phyloP scores from a whole-genome alignment of 2,113 vertebrate species.

The Herpailurus yagouaroundi region DNA sequence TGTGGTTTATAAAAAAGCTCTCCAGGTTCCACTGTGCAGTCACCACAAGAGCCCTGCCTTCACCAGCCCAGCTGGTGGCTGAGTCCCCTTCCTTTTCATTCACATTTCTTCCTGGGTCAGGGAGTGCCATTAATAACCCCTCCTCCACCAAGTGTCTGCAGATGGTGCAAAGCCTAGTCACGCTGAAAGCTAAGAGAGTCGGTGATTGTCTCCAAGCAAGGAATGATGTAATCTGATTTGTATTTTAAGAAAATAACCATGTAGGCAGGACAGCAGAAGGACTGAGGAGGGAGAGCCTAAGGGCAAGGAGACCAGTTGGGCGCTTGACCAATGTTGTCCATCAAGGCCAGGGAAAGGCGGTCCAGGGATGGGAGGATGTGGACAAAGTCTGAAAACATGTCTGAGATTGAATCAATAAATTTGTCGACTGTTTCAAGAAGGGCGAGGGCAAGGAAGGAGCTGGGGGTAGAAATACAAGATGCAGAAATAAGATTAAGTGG shows the following conservation, averaged over 20 bases:
- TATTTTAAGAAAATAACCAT: constrained; percentile 42
- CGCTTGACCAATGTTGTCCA: background rate
- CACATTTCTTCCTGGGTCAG: background rate
- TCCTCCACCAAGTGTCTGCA: background rate
- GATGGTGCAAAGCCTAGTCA: background rate
- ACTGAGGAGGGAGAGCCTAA: background rate
- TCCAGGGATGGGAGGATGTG: background rate
- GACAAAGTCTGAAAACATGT: background rate
- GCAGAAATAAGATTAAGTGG: background rate
- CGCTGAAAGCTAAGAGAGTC: background rate
- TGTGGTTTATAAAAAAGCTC: background rate
- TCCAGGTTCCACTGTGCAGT: background rate
- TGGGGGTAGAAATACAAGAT: background rate
- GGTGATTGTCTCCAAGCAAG: background rate
- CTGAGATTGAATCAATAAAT: background rate
- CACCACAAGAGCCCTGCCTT: background rate
- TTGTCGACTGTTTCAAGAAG: background rate
- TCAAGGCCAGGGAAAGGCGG: background rate
- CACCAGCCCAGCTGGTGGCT: background rate
- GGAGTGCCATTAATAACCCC: background rate
- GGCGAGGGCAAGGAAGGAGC: accelerated
- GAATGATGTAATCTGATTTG: constrained; percentile 32
- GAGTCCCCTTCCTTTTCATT: background rate
- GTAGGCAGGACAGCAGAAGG: constrained; percentile 13
- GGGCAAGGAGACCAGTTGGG: background rate